Conservation (phyloP, 2,797 vertebrate genomes). For the Phoebastria nigripes region DNA sequence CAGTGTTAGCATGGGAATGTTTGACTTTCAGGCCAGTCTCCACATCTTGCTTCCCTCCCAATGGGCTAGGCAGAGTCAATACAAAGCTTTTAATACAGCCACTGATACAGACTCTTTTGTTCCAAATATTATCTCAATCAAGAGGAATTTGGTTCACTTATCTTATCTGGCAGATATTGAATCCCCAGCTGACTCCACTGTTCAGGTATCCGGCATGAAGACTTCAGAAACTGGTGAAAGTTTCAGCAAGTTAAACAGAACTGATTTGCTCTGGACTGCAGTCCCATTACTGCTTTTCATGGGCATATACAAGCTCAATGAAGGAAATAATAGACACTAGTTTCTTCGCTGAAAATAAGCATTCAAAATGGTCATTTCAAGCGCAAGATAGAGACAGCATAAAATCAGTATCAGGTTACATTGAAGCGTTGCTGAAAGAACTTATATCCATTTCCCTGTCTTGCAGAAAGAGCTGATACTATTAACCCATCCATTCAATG, state of each 20-base stretch:
- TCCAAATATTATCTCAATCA: constrained; percentile 24
- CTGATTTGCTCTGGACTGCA: not conserved
- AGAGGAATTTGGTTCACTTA: constrained; percentile 18
- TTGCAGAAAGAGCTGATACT: not conserved
- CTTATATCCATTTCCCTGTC: not conserved
- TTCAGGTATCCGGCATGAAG: not conserved
- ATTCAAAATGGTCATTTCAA: not conserved
- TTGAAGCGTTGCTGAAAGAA: not conserved
- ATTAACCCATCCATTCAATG: not conserved
- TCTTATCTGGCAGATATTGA: constrained; percentile 2
- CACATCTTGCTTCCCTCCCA: not conserved
- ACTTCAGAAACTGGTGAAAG: not conserved
- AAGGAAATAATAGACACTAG: not conserved
- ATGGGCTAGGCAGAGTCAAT: not conserved
- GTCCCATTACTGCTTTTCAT: not conserved
- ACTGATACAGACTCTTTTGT: not conserved
- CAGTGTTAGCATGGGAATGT: not conserved
- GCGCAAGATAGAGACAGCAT: not conserved
- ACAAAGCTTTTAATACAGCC: not conserved
- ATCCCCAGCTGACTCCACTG: not conserved
- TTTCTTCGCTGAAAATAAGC: not conserved
- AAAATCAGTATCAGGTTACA: not conserved
- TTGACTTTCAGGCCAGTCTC: not conserved
- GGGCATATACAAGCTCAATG: not conserved
- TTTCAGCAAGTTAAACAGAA: not conserved